Percentiles rank a stretch among this genome's conserved stretches.
Evolutionary conservation across 2,888 invertebrate genomes (phyloP).

Genomic region (Caradrina kadenii): DNA sequence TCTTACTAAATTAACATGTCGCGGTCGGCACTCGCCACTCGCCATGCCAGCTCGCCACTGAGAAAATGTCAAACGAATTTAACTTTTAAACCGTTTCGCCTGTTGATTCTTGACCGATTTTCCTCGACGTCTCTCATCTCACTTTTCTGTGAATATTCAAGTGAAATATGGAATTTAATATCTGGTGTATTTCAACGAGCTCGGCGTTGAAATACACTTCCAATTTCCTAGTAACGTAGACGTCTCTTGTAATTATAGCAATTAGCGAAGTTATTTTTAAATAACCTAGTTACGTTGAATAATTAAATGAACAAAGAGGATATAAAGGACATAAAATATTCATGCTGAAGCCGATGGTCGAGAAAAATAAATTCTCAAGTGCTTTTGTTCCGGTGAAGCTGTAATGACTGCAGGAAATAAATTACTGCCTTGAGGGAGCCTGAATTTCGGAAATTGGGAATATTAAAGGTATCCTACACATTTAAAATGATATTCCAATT

Average conservation of each 20-base stretch:
- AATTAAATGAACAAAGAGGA: slow-evolving; percentile 48
- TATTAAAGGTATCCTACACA: background rate
- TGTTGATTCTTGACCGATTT: slow-evolving; percentile 63
- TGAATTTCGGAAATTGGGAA: slow-evolving; percentile 35
- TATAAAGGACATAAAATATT: slow-evolving; percentile 48
- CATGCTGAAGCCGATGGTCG: slow-evolving; percentile 20
- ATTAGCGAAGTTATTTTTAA: slow-evolving; percentile 36
- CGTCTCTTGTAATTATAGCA: slow-evolving; percentile 35
- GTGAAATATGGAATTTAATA: slow-evolving; percentile 50
- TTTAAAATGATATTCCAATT: background rate
- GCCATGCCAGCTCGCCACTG: slow-evolving; percentile 31
- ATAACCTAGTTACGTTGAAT: slow-evolving; percentile 44
- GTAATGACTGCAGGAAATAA: slow-evolving; percentile 54
- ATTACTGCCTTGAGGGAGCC: slow-evolving; percentile 23
- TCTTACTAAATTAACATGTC: slow-evolving; percentile 39
- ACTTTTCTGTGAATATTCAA: slow-evolving; percentile 49
- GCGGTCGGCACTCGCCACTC: slow-evolving; percentile 24
- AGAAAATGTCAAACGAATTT: slow-evolving; percentile 57
- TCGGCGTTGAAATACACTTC: slow-evolving; percentile 17
- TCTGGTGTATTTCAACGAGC: slow-evolving; percentile 17
- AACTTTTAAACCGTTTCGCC: slow-evolving; percentile 56
- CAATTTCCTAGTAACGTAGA: slow-evolving; percentile 24
- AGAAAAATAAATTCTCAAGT: slow-evolving; percentile 50
- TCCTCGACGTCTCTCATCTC: slow-evolving; percentile 39
- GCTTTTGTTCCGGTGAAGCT: slow-evolving; percentile 46